Evolutionary conservation across 2,797 vertebrate species (phyloP), one percentile per base, ranked within the genome.

Genomic region (Halcyon badia): DNA sequence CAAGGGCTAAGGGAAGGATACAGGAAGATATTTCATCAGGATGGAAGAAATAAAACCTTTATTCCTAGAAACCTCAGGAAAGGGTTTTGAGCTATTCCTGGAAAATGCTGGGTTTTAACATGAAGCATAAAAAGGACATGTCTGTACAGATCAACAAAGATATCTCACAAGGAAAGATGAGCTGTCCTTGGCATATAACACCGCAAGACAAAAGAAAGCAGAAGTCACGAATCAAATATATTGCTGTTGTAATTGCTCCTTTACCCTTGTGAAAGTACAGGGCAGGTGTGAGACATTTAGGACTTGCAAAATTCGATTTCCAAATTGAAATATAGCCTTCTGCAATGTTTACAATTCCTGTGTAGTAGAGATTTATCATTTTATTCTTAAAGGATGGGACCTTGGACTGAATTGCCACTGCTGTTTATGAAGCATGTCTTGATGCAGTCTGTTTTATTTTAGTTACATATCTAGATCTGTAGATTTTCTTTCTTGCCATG

Each of bases 371-470:
- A 8, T 46, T 93, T 90, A 72, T 62, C 31, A 88, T 77, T 44
- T 62, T 73, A 64, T 48, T 80, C 28, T 44, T 73, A 57, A 77
- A 89, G 83, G 4, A 37, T 80, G 28, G 5, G 33, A 64, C 9
- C 42, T 64, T 5, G 3, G 28, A 17, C 17, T 61, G 77, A 84
- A 52, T 31, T 0, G 0, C 30, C n/a, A 41, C 16, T 35, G n/a
- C 22, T 81, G 20, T 39, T 80, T 49, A 22, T 42, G 61, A 82
- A 82, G 15, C 4, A 1, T 22, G 28, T 33, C 42, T 79, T 76
- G 24, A 44, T 35, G 15, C 6, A 73, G 14, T 11, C 37, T 73
- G 18, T 37, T 82, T 62, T 73, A 52, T 68, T 93, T 79, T 25
- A 61, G 28, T 60, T 70, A 39, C 16, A n/a, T 54, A 85, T 21